Base-by-base conservation (phyloP, 2,888 invertebrate genomes). In the Drosophila kanekoi region DNA sequence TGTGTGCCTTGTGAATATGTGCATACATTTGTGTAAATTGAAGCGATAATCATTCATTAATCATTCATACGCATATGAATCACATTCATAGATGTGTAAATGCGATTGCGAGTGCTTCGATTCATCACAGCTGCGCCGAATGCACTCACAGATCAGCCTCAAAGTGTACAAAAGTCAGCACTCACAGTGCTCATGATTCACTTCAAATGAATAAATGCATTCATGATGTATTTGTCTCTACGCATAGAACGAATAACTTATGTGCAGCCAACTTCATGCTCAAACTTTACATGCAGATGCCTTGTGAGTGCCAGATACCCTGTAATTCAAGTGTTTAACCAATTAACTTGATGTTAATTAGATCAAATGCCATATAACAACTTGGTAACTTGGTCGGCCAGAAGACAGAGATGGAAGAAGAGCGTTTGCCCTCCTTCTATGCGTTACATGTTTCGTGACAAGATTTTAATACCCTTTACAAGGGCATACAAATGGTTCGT, bases 11-110 rank as follows among this genome's bases (percentile, higher is more conserved):
- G 32, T 49, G 49, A 66, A 51, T 66, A 49, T 67, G 47, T 69
- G 75, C 67, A 66, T 67, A 60, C 40, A 69, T 75, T 63, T 78
- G 58, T 45, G 71, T 61, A 61, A 67, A 59, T 44, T 61, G 28
- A 48, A 57, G 60, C 60, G 77, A 79, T 80, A 72, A 80, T 79
- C 81, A 83, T 59, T 65, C 81, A 81, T 83, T 74, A 81, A 74
- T 73, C 77, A 81, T 83, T 80, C 59, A 75, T 77, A 67, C 51
- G 66, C 77, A 76, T 76, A 64, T 76, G 72, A 73, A 64, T 73
- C 64, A 56, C 40, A 76, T 64, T 63, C 71, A 70, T 45, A 57
- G 71, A 33, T 72, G 73, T 49, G 53, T 35, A 65, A 70, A 53
- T 63, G 54, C 44, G 48, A 44, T 38, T 38, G 49, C 49, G 20